Conservation (phyloP, 2,888 invertebrate species). For the Unio delphinus region DNA sequence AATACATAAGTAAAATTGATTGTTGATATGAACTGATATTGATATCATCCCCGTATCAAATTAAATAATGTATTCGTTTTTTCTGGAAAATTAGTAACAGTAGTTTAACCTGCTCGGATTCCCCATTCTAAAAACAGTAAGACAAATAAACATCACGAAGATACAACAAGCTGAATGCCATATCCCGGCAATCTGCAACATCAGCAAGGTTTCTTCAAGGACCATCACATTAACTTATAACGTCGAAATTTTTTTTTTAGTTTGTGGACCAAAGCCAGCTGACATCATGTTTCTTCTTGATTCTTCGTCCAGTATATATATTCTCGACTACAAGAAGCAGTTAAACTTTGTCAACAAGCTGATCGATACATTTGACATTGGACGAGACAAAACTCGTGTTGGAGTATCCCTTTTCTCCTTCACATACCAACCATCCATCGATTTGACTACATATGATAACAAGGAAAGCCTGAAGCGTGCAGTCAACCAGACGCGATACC, state of each 20-base stretch:
- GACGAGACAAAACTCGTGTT: slow-evolving; percentile 20
- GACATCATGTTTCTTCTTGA: slow-evolving; percentile 17
- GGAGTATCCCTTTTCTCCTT: slow-evolving; percentile 8
- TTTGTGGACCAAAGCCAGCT: slow-evolving; percentile 23
- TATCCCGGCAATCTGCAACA: too few relatives aligned
- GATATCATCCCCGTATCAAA: too few relatives aligned
- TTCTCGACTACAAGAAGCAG: slow-evolving; percentile 34
- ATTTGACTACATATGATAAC: slow-evolving; percentile 1
- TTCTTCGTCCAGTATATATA: slow-evolving; percentile 36
- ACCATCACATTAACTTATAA: too few relatives aligned
- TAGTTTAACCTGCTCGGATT: too few relatives aligned
- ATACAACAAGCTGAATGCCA: too few relatives aligned
- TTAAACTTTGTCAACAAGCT: slow-evolving; percentile 29
- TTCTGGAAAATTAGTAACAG: too few relatives aligned
- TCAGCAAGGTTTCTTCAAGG: too few relatives aligned
- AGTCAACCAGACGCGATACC: slow-evolving; percentile 6
- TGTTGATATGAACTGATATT: too few relatives aligned
- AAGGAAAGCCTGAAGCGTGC: slow-evolving; percentile 1
- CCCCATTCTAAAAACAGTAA: too few relatives aligned
- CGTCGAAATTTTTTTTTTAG: neutral
- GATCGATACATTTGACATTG: slow-evolving; percentile 25
- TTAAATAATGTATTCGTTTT: too few relatives aligned
- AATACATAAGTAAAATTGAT: too few relatives aligned
- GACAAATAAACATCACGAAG: too few relatives aligned
- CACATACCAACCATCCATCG: slow-evolving; percentile 1